phyloP scores from a whole-genome alignment of 2,113 vertebrate genomes.

The Oxyura jamaicensis region DNA sequence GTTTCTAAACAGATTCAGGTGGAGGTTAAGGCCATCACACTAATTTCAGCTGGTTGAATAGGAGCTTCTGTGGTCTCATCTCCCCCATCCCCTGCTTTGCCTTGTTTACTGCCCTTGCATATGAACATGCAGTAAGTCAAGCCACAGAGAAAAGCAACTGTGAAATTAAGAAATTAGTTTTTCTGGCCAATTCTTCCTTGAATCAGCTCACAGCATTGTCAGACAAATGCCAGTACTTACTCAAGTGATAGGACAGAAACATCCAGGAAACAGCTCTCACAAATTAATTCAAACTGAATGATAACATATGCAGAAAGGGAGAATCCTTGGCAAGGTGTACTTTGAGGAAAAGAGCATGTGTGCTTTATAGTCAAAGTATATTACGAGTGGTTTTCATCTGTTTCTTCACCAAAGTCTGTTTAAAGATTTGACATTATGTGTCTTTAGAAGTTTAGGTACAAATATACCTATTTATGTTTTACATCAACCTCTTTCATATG shows the following conservation, averaged over 20 bases:
- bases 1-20: not conserved
- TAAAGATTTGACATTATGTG: not conserved
- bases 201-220: slow-evolving; percentile 1
- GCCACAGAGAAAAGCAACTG: not conserved
- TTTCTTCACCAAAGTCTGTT: not conserved
- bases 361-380: not conserved
- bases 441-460: not conserved
- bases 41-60: not conserved
- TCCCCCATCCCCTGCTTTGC: not conserved
- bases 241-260: slow-evolving; percentile 13
- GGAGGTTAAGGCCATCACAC: not conserved
- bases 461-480: not conserved
- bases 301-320: not conserved
- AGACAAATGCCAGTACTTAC: slow-evolving; percentile 5
- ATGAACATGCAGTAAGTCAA: not conserved
- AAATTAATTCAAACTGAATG: slow-evolving; percentile 5
- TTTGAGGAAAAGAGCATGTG: not conserved
- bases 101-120: not conserved
- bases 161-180: slow-evolving; percentile 13
- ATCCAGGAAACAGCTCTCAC: not conserved
- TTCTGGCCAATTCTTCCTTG: slow-evolving; percentile 6
- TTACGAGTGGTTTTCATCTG: not conserved
- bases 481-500: not conserved
- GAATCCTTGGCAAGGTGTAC: not conserved
- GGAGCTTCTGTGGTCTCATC: not conserved